Base-by-base conservation (phyloP, 2,888 invertebrate species). In the Hecatera dysodea region DNA sequence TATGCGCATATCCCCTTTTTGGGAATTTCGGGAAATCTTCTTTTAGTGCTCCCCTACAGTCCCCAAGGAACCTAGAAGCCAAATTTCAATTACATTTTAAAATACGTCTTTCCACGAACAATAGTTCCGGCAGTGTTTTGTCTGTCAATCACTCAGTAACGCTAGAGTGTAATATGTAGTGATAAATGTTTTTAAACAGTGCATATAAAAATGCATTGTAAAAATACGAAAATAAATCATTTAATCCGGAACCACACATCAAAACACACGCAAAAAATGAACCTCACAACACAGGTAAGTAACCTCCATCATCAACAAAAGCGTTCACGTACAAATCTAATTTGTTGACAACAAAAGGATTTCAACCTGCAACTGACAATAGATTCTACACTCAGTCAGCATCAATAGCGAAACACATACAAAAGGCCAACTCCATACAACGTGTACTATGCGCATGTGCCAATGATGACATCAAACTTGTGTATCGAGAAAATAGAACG, bases 351-450 rank as follows among this genome's bases (percentile, higher is more conserved):
- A 90, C 87, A 89, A 89, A 87, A 88, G 90, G 85, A 88, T 86
- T 82, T 82, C 78, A 77, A 86, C 83, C 86, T 86, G 88, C 85
- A 83, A 87, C 86, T 88, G 90, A 90, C 90, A 90, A 87, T 88
- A 81, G 80, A 76, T 80, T 81, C 81, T 80, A 81, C 60, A 79
- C 67, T 77, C 80, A 82, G 80, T 81, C 77, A 79, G 86, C 0
- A 46, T 3, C 53, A 46, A 29, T 29, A 39, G 0, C n/a, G 15
- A 39, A 22, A 6, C 2, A n/a, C 0, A 39, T 24, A 22, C 63
- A 71, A 72, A 71, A 71, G 71, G 44, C 17, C 9, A 7, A 9
- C 24, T 72, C 9, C 15, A 6, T 44, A 19, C 19, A 19, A 44
- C 15, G 24, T 24, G 15, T 0, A 6, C 12, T 1, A n/a, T 8